A percentile compares a stretch with the other conserved stretches of the same genome.
Conservation (phyloP, 2,888 invertebrate genomes). For the Brachylomia viminalis region DNA sequence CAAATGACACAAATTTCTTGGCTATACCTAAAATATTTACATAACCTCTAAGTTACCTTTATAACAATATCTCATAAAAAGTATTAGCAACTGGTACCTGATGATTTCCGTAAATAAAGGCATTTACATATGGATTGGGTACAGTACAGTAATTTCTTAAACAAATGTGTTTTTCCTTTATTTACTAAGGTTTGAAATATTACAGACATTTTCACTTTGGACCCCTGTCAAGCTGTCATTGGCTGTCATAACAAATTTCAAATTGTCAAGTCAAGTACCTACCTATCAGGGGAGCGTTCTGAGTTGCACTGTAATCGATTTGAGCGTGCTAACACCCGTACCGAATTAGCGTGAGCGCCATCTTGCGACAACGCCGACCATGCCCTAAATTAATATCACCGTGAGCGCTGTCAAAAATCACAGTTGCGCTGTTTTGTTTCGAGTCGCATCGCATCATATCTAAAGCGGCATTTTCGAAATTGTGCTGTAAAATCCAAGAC, state of each 20-base stretch:
- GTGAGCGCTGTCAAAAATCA: no score
- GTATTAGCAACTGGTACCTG: slow-evolving; percentile 75
- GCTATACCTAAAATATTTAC: slow-evolving; percentile 80
- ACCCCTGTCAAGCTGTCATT: slow-evolving; percentile 38
- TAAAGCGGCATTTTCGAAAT: no score
- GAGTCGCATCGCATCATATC: no score
- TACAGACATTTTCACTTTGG: slow-evolving; percentile 82
- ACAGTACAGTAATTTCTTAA: slow-evolving; percentile 76
- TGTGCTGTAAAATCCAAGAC: no score
- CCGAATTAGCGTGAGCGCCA: no score
- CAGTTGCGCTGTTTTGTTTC: no score
- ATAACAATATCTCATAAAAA: slow-evolving; percentile 52
- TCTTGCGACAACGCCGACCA: no score
- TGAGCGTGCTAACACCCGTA: no score
- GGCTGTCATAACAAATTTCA: slow-evolving; percentile 33
- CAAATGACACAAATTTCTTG: slow-evolving; percentile 86
- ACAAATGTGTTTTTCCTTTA: slow-evolving; percentile 77
- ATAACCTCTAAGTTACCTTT: slow-evolving; percentile 83
- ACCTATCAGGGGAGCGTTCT: no score
- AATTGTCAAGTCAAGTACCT: no score
- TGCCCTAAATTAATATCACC: no score
- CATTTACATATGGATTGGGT: slow-evolving; percentile 76
- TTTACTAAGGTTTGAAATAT: slow-evolving; percentile 81
- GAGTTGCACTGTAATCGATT: no score
- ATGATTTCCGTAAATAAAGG: slow-evolving; percentile 75